Base-by-base conservation (phyloP, 1,140 invertebrate species). In the Mycetomoellerius zeteki region DNA sequence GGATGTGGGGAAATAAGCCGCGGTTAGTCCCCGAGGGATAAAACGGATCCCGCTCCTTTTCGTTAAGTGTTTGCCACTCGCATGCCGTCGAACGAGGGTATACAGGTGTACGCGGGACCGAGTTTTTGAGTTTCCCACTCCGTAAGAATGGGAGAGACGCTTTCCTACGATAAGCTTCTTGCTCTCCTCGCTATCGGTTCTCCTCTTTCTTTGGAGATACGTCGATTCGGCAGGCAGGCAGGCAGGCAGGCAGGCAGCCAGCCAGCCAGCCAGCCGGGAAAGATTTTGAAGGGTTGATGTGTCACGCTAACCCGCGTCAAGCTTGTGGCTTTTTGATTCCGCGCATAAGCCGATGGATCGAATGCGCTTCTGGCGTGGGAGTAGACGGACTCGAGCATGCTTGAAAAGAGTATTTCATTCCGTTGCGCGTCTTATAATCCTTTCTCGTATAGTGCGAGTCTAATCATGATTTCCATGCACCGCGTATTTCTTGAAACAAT, bases 11-110 rank as follows among this genome's bases (percentile, higher is more conserved):
- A 50, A 73, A 81, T 75, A 62, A 81, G 85, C 65, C 76, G 73
- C 76, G 76, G 50, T 80, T 58, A 69, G 76, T 50, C 85, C 64
- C 64, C 77, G 43, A 80, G 87, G 75, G 71, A 87, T 86, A 92
- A 92, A 93, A 92, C 92, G 93, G 27, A 27, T 56, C 24, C 69
- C 52, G 52, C 27, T 76, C 56, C 75, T 85, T 77, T 71, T 72
- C 43, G 52, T 85, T 92, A 93, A 92, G 91, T 93, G 93, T 93
- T 93, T 92, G 93, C 90, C 90, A 92, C 90, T 92, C 89, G 82
- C 56, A 65, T 69, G 56, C 21, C 64, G 56, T 64, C 43, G 86
- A 50, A 89, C 73, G 86, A 90, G 86, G 86, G 64, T 82, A 43
- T 43, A 90, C 91, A 88, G 84, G 88, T 87, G 87, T 80, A 86